These are phyloP conservation scores for Serinus canaria DNA, from an alignment of 2,113 vertebrate species.

Conservation along the genomic window DNA sequence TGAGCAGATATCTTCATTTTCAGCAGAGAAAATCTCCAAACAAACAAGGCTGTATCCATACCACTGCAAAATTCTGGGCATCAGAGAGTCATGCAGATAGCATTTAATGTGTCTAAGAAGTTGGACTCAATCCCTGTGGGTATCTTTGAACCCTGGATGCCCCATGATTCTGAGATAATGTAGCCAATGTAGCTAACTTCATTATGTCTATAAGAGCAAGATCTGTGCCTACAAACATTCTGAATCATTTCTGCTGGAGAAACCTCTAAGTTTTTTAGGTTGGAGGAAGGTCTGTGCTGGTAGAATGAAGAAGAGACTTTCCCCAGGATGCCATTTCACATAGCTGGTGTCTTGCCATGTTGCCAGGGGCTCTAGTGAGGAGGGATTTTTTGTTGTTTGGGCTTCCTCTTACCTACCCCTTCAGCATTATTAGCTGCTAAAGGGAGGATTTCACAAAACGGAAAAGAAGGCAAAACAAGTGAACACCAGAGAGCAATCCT, in stretches of 20 bases:
- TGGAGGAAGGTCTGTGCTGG: not conserved
- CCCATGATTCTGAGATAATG: not conserved
- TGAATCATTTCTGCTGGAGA: not conserved
- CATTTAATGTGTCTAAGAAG: too few relatives aligned
- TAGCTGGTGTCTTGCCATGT: not conserved
- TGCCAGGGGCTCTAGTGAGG: not conserved
- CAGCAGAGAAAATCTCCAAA: not conserved
- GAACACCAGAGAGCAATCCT: not conserved
- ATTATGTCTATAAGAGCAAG: not conserved
- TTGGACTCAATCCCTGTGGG: not conserved
- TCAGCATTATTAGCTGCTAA: not conserved
- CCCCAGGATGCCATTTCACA: not conserved
- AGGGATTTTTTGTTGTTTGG: not conserved
- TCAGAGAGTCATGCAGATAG: accelerated
- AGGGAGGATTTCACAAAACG: not conserved
- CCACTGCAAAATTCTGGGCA: not conserved
- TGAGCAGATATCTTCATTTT: not conserved
- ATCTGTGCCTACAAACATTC: not conserved
- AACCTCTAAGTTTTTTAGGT: not conserved
- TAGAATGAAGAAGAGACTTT: not conserved
- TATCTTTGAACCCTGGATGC: not conserved
- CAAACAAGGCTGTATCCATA: not conserved
- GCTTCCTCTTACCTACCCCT: not conserved
- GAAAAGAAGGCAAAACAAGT: not conserved
- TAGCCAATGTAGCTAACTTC: not conserved